Conservation (phyloP, 2,888 invertebrate genomes). For the Philereme transversata region DNA sequence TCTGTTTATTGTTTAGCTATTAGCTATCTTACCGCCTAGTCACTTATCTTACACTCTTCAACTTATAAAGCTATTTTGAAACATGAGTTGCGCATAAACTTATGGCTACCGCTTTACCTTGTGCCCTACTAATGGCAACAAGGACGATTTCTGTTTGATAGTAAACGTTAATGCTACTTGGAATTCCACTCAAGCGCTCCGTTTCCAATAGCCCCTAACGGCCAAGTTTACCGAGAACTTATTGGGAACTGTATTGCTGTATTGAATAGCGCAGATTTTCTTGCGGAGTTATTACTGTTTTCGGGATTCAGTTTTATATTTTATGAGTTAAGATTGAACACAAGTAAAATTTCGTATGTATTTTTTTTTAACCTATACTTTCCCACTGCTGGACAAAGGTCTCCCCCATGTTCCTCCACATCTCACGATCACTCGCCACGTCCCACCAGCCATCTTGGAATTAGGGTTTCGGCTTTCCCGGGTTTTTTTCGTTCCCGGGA, state of each 20-base stretch:
- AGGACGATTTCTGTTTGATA: constrained; percentile 36
- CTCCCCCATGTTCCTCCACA: no score
- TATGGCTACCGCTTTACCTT: constrained; percentile 7
- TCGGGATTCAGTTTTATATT: neutral
- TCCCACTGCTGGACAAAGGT: no score
- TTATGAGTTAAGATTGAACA: neutral
- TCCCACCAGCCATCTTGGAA: no score
- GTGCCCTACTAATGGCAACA: constrained; percentile 28
- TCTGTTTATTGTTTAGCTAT: no score
- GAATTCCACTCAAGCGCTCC: constrained; percentile 32
- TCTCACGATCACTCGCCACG: no score
- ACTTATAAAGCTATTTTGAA: no score
- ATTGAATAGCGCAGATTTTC: constrained; percentile 23
- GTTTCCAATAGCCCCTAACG: constrained; percentile 18
- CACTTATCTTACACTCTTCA: no score
- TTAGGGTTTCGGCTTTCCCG: no score
- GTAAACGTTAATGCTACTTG: constrained; percentile 37
- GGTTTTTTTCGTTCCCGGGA: no score
- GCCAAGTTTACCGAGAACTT: constrained; percentile 27
- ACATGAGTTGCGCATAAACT: neutral
- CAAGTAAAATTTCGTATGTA: no score
- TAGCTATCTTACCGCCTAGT: no score
- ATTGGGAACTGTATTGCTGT: constrained; percentile 25
- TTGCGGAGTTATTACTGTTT: constrained; percentile 15
- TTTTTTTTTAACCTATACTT: no score